A percentile compares a stretch with the other conserved stretches of the same genome.
phyloP scores from a whole-genome alignment of 2,888 invertebrate genomes.

The Ceramica pisi region DNA sequence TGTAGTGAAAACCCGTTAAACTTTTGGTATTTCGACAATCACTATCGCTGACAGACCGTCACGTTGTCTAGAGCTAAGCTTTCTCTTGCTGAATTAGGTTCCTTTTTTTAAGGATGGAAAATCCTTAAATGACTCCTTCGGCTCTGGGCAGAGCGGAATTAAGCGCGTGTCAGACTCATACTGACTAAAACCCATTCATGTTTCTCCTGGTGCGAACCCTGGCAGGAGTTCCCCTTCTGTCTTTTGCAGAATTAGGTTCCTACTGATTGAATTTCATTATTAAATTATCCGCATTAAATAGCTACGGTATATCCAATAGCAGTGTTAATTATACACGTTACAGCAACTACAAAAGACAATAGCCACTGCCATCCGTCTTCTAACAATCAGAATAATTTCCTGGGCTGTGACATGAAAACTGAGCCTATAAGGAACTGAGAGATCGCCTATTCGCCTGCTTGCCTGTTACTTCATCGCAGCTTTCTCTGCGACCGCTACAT shows the following conservation, averaged over 20 bases:
- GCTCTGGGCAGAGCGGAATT: no score
- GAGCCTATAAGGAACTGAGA: constrained; percentile 69
- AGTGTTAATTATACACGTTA: constrained; percentile 57
- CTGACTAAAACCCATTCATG: no score
- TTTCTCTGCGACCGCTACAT: constrained; percentile 76
- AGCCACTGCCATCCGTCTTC: constrained; percentile 42
- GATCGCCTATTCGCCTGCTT: constrained; percentile 58
- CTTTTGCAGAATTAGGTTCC: constrained; percentile 4
- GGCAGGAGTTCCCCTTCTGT: no score
- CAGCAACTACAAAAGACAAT: constrained; percentile 57
- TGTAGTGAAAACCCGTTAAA: not conserved
- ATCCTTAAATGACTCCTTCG: no score
- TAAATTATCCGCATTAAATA: constrained; percentile 39
- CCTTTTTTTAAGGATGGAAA: no score
- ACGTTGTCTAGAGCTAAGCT: not conserved
- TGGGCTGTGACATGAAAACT: constrained; percentile 64
- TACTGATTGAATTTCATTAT: constrained; percentile 27
- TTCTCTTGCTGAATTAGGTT: constrained; percentile 5
- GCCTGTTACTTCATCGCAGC: constrained; percentile 71
- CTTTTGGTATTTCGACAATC: not conserved
- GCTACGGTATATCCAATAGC: constrained; percentile 29
- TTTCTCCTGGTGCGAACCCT: no score
- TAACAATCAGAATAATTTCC: constrained; percentile 63
- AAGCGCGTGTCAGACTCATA: no score
- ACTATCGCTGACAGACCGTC: not conserved